Conservation (phyloP, 1,140 invertebrate genomes). For the Diuraphis noxia region DNA sequence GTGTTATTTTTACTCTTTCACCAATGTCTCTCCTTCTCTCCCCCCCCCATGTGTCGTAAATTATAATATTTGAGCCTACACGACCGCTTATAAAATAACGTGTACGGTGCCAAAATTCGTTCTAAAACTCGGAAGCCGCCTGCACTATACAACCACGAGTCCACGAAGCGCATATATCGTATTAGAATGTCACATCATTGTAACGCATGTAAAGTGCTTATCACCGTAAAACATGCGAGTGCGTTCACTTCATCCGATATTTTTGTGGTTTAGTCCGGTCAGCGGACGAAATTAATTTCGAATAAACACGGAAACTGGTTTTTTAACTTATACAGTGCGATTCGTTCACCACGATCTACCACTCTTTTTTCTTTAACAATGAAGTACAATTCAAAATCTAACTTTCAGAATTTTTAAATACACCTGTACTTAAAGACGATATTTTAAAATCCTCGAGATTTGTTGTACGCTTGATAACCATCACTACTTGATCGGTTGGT, state of each 20-base stretch:
- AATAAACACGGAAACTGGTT: background rate
- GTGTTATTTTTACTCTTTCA: slow-evolving; percentile 33
- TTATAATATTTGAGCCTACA: background rate
- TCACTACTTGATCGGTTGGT: no score
- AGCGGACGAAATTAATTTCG: background rate
- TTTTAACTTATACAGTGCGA: background rate
- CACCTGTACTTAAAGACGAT: no score
- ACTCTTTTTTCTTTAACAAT: background rate
- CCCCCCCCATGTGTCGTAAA: background rate
- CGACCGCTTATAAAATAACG: background rate
- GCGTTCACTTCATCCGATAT: background rate
- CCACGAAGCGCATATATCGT: background rate
- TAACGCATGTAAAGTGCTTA: background rate
- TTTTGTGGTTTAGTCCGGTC: background rate
- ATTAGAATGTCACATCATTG: background rate
- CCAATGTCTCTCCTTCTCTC: no score
- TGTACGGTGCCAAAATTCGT: background rate
- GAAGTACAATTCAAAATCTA: no score
- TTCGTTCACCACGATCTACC: background rate
- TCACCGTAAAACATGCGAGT: background rate
- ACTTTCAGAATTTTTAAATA: no score
- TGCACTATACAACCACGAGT: background rate
- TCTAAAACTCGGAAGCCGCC: background rate
- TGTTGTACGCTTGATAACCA: no score
- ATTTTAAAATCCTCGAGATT: no score